Conservation (phyloP, 2,113 vertebrate genomes). For the Ariopsis seemanni region DNA sequence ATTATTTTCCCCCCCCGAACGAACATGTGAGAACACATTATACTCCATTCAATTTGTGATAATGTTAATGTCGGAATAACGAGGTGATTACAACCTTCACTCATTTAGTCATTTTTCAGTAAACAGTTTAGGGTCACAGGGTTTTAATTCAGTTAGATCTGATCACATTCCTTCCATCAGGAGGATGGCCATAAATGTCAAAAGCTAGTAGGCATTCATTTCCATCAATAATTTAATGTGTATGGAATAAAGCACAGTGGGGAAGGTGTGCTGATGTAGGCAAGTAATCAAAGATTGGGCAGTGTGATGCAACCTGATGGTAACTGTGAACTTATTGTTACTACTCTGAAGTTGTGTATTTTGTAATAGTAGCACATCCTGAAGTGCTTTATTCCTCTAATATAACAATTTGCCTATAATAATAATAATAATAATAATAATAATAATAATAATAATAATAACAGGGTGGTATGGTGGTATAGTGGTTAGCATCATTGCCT, state of each 20-base stretch:
- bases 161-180: not conserved
- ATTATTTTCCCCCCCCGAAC: not conserved
- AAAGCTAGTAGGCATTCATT: not conserved
- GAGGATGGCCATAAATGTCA: not conserved
- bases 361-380: not conserved
- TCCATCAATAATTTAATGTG: not conserved
- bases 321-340: not conserved
- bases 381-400: not conserved
- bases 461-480: too few relatives aligned
- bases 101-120: not conserved
- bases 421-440: too few relatives aligned
- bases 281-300: not conserved
- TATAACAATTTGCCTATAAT: not conserved
- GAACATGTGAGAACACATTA: not conserved
- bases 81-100: not conserved
- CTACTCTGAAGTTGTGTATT: not conserved
- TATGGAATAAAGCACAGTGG: not conserved
- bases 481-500: too few relatives aligned
- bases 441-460: too few relatives aligned
- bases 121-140: not conserved
- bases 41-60: not conserved
- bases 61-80: not conserved
- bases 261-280: not conserved
- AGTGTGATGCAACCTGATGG: not conserved
- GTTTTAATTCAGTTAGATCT: not conserved